These are phyloP conservation scores for Sphaerodactylus townsendi DNA, from an alignment of 2,113 vertebrate species.

Conservation along the genomic window DNA sequence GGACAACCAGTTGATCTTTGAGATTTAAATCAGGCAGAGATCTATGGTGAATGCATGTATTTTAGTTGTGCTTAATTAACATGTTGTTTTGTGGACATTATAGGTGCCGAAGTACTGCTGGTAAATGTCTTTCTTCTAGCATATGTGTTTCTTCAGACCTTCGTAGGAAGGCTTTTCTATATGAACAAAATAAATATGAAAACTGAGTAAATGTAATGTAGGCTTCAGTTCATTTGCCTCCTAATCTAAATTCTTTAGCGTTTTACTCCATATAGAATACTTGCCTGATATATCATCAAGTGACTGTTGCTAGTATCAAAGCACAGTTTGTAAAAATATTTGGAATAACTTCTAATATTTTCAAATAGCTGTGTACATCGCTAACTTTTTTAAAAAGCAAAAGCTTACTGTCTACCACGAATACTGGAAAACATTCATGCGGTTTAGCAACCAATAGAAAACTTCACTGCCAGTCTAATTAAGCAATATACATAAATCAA, in stretches of 20 bases:
- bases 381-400: conserved; percentile 13
- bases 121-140: neutral
- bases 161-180: neutral
- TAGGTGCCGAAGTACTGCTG: neutral
- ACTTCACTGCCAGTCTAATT: neutral
- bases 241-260: neutral
- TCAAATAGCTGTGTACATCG: conserved; percentile 43
- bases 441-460: conserved; percentile 8
- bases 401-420: conserved; percentile 30
- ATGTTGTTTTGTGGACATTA: neutral
- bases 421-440: conserved; percentile 7
- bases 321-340: conserved; percentile 28
- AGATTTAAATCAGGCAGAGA: neutral
- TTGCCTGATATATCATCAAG: neutral
- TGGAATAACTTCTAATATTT: neutral
- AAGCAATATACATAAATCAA: neutral
- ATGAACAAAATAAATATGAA: neutral
- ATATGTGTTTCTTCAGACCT: neutral
- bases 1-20: neutral
- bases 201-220: neutral
- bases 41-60: neutral
- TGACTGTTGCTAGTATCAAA: conserved; percentile 28
- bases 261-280: neutral
- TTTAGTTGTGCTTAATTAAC: neutral
- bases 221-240: neutral